Percentiles rank a stretch among this genome's conserved stretches.
Conservation (phyloP, 2,888 invertebrate species). For the Synanthedon myopaeformis region DNA sequence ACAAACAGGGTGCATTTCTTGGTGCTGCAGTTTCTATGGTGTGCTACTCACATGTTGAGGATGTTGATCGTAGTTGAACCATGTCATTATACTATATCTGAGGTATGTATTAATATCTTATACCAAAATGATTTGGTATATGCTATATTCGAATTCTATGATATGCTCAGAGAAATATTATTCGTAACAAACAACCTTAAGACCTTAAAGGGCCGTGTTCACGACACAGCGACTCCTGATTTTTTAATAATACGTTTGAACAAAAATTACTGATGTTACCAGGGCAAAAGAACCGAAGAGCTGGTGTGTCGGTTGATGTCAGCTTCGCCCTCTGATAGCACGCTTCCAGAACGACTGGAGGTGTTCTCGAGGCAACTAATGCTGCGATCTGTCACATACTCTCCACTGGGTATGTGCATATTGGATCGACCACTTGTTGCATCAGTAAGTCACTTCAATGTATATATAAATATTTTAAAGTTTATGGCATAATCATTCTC, state of each 20-base stretch:
- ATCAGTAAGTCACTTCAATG: constrained; percentile 44
- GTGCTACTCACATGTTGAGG: constrained; percentile 61
- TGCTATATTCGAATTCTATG: no score
- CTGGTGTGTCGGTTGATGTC: constrained; percentile 50
- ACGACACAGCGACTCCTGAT: no score
- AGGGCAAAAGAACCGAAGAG: constrained; percentile 54
- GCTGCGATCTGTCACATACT: constrained; percentile 66
- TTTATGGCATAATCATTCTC: no score
- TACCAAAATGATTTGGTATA: no score
- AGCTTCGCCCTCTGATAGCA: constrained; percentile 54
- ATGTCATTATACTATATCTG: constrained; percentile 63
- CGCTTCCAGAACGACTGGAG: constrained; percentile 61
- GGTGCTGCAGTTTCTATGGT: constrained; percentile 69
- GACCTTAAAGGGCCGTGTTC: no score
- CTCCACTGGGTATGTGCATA: constrained; percentile 70
- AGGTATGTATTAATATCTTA: constrained; percentile 31
- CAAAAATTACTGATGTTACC: constrained; percentile 4
- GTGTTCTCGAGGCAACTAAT: constrained; percentile 70
- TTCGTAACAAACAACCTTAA: no score
- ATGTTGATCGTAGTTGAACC: constrained; percentile 72
- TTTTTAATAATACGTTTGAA: no score
- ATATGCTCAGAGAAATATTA: no score
- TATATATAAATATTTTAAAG: no score
- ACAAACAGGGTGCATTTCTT: constrained; percentile 58
- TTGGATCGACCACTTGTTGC: constrained; percentile 69